Evolutionary conservation across 1,140 invertebrate species (phyloP), one percentile per base, ranked within the genome.

Genomic region (Drosophila kanapiae): DNA sequence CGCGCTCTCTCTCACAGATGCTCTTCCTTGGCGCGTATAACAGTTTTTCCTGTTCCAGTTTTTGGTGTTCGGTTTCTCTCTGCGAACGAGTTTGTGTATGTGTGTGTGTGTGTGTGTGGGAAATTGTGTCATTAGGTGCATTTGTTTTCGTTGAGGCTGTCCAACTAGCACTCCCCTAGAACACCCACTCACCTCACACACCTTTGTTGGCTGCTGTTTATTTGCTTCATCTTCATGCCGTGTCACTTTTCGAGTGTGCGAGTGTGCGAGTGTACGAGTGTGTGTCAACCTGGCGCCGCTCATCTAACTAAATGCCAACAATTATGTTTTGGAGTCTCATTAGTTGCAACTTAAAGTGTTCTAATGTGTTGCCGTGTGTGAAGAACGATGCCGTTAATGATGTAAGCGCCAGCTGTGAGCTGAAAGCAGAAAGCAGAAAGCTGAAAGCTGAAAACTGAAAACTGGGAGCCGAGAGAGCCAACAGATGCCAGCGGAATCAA

Each of bases 81-180:
- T 2, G 23, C 23, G 23, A 23, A 23, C 23, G 23, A 23, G 23
- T n/a, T n/a, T n/a, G n/a, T n/a, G n/a, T n/a, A n/a, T 42, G 67
- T 40, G 51, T 63, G 43, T 54, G 47, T 60, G 45, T 61, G 54
- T 68, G 58, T 49, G 68, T 78, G 65, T 70, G 69, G 75, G 54
- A 90, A 87, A 90, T 90, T 90, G 85, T 90, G 85, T 90, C 85
- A 90, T 90, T 90, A 90, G 85, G 85, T 90, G 85, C 85, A 90
- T 90, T 90, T 90, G 85, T 90, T 90, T 90, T 90, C 78, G 70
- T 90, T 86, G 76, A 82, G 75, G 75, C 83, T 86, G 64, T 59
- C 70, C 70, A 58, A 45, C 61, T 48, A 45, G 61, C 65, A 42
- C 35, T 31, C 35, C 42, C 31, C n/a, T 11, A 33, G 43, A 6